Evolutionary conservation across 2,113 vertebrate species (phyloP).

Genomic region (Trochalopteron elliotii): DNA sequence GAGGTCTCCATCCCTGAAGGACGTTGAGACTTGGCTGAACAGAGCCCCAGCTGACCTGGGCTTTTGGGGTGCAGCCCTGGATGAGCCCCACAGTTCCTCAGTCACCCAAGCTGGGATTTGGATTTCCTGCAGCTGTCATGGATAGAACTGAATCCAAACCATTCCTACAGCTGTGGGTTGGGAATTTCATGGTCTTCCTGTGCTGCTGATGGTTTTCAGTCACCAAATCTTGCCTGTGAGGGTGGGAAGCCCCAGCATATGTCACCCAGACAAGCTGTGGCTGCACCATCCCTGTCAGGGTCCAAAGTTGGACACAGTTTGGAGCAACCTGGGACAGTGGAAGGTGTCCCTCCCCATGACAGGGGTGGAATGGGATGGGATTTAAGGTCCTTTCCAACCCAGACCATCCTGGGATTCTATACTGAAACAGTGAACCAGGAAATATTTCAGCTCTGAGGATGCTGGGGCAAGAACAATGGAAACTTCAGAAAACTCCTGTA

Average conservation of each 20-base stretch:
- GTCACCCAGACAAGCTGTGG: background rate
- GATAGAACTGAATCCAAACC: background rate
- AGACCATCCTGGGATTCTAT: background rate
- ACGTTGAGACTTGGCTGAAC: background rate
- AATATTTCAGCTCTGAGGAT: background rate
- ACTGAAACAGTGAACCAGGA: background rate
- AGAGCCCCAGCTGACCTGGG: background rate
- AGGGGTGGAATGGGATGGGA: background rate
- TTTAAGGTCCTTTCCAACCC: background rate
- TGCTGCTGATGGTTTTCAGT: background rate
- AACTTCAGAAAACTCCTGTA: background rate
- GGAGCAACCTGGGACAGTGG: background rate
- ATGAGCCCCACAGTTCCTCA: background rate
- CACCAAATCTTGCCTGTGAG: background rate
- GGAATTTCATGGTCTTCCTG: background rate
- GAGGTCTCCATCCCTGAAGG: background rate
- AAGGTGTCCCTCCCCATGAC: background rate
- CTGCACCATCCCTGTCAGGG: background rate
- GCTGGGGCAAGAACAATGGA: background rate
- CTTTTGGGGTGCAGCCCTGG: background rate
- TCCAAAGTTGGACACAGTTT: fast-evolving
- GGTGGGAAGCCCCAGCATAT: background rate
- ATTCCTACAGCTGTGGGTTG: background rate
- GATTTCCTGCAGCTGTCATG: background rate
- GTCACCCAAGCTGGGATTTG: background rate